Evolutionary conservation across 2,888 invertebrate genomes (phyloP).

Genomic region (Trissoscelio sp.): DNA sequence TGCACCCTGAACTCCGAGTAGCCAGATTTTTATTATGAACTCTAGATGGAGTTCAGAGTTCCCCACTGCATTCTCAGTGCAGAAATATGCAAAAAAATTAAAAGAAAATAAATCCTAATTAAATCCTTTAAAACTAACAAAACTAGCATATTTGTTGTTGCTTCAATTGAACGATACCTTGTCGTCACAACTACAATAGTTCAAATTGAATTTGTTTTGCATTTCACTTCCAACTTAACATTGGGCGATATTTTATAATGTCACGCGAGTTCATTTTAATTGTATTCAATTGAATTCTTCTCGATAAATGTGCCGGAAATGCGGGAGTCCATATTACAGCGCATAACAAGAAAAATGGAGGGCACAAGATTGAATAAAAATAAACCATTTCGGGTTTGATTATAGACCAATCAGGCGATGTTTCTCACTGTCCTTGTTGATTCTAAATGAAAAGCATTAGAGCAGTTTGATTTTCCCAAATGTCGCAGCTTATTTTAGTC

Average conservation of each 20-base stretch:
- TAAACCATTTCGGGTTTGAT: constrained; percentile 59
- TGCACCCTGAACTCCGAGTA: too few species aligned
- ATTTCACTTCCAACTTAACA: constrained; percentile 54
- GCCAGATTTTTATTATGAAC: too few species aligned
- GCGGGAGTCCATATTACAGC: constrained; percentile 59
- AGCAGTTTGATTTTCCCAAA: constrained; percentile 47
- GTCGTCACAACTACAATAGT: not conserved
- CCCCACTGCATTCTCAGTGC: too few species aligned
- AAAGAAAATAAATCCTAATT: too few species aligned
- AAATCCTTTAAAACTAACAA: too few species aligned
- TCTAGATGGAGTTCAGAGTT: too few species aligned
- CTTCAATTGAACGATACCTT: not conserved
- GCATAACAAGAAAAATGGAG: constrained; percentile 53
- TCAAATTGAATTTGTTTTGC: constrained; percentile 50
- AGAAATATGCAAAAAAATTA: too few species aligned
- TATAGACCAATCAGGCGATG: constrained; percentile 35
- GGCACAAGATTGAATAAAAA: constrained; percentile 59
- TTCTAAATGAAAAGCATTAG: constrained; percentile 43
- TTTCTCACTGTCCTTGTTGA: constrained; percentile 21
- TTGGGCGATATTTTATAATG: constrained; percentile 56
- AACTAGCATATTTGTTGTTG: too few species aligned
- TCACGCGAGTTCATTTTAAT: constrained; percentile 64
- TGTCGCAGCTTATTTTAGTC: constrained; percentile 26
- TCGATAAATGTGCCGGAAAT: constrained; percentile 68
- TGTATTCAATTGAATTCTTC: constrained; percentile 65